Percentiles rank a stretch among this genome's conserved stretches.
Conservation (phyloP, 1,140 invertebrate species). For the Lithobius niger region DNA sequence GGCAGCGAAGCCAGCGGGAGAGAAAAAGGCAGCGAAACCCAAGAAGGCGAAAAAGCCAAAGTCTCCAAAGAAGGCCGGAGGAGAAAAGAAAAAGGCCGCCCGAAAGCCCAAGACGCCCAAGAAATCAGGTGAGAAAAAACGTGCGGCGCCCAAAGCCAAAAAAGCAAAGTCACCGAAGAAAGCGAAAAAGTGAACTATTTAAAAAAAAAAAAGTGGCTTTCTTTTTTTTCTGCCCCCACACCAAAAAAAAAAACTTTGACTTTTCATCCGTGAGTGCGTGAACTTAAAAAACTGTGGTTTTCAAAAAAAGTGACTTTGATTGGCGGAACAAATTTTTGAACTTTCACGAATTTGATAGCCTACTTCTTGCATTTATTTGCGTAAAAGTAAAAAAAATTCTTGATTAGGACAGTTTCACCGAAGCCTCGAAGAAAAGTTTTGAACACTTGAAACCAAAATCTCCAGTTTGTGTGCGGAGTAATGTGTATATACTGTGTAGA, state of each 20-base stretch:
- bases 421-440: too few relatives aligned
- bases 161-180: constrained; percentile 3
- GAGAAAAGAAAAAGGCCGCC: not conserved
- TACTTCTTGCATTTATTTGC: too few relatives aligned
- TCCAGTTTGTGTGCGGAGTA: too few relatives aligned
- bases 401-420: too few relatives aligned
- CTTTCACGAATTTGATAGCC: not conserved
- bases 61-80: constrained; percentile 4
- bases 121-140: constrained; percentile 1
- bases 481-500: too few relatives aligned
- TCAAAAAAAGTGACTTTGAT: not conserved
- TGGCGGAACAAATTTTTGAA: not conserved
- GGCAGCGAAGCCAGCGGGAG: not conserved
- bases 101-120: constrained; percentile 6
- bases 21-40: not conserved
- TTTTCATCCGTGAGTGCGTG: constrained; percentile 38
- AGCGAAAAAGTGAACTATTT: too few relatives aligned
- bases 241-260: constrained; percentile 25
- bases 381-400: too few relatives aligned
- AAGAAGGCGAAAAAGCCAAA: constrained; percentile 7
- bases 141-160: not conserved
- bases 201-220: too few relatives aligned
- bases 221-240: too few relatives aligned
- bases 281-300: too few relatives aligned
- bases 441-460: too few relatives aligned